Evolutionary conservation across 1,140 invertebrate species (phyloP), one percentile per base, ranked within the genome.

Genomic region (Drosophila ercepeae): DNA sequence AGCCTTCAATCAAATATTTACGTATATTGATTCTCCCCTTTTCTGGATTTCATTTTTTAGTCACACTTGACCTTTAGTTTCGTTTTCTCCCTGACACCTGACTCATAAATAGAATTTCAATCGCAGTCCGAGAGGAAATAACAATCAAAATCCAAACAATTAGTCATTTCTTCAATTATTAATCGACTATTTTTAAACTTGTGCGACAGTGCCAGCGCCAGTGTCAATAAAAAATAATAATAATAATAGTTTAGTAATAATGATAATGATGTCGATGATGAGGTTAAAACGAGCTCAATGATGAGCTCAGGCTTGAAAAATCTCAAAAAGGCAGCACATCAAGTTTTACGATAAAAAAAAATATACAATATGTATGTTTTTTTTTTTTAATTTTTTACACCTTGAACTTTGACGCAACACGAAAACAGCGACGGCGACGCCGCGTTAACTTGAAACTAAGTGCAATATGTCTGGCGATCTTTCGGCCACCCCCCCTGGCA

Each of bases 101-200:
- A 77, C 55, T 83, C 75, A 70, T 70, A 11, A 9, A 3, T 3
- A 32, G 9, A 11, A 29, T 8, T 29, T 3, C 27, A 2, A 29
- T 29, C 29, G 9, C 21, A 2, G 4, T 21, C 21, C 21, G 70
- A 63, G 69, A 21, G 34, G n/a, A 55, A 52, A 52, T n/a, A 13
- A 32, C 23, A 14, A 11, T 29, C 27, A 46, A 14, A 51, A 21
- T 21, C 48, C 54, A 75, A 29, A 8, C 81, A 84, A 84, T 84
- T 84, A 86, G 79, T 86, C 81, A 84, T 76, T 86, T 68, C 67
- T 50, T 79, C 61, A 84, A 84, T 84, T 84, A 84, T 79, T 79
- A 84, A 84, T 75, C 84, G 68, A 86, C 81, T 84, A 84, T 84
- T 84, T 84, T 86, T 84, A 84, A 84, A 71, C 39, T 14, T 69